A percentile compares a stretch with the other conserved stretches of the same genome.
These are phyloP conservation scores for Xylota segnis DNA, from an alignment of 2,888 invertebrate genomes.

Conservation along the genomic window DNA sequence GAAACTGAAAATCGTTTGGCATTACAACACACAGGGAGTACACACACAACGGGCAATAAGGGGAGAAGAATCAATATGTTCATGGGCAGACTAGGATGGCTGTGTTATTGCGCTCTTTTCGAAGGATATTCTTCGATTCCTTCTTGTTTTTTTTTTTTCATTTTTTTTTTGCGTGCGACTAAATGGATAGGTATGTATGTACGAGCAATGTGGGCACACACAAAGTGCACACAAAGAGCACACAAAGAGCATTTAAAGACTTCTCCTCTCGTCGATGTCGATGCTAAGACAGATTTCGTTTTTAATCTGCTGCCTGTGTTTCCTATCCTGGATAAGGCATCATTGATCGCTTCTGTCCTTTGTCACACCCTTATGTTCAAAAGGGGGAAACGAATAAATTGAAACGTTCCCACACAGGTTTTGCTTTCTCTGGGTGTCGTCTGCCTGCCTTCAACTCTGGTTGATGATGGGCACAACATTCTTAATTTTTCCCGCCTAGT, in stretches of 20 bases:
- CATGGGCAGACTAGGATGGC: conserved; percentile 30
- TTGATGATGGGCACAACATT: conserved; percentile 12
- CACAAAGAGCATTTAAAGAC: conserved; percentile 14
- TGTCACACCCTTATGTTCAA: conserved; percentile 10
- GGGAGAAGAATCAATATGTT: conserved; percentile 57
- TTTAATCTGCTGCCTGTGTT: conserved; percentile 33
- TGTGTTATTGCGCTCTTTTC: conserved; percentile 41
- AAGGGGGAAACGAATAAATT: conserved; percentile 26
- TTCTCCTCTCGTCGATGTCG: neutral
- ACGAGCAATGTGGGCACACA: conserved; percentile 33
- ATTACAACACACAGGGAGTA: conserved; percentile 25
- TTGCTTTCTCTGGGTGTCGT: neutral
- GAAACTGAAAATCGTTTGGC: conserved; percentile 60
- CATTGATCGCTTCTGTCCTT: conserved; percentile 40
- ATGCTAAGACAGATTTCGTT: conserved; percentile 24
- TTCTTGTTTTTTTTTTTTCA: neutral
- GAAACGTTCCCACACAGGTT: conserved; percentile 38
- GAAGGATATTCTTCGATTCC: conserved; percentile 36
- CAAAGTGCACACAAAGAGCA: conserved; percentile 43
- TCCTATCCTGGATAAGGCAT: conserved; percentile 29
- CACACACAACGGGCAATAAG: neutral
- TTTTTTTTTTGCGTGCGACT: conserved; percentile 2
- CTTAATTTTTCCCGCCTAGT: conserved; percentile 21
- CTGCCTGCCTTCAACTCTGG: neutral
- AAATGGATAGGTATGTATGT: neutral